Evolutionary conservation across 2,797 vertebrate species (phyloP), one percentile per base, ranked within the genome.

Genomic region (Allobates femoralis): DNA sequence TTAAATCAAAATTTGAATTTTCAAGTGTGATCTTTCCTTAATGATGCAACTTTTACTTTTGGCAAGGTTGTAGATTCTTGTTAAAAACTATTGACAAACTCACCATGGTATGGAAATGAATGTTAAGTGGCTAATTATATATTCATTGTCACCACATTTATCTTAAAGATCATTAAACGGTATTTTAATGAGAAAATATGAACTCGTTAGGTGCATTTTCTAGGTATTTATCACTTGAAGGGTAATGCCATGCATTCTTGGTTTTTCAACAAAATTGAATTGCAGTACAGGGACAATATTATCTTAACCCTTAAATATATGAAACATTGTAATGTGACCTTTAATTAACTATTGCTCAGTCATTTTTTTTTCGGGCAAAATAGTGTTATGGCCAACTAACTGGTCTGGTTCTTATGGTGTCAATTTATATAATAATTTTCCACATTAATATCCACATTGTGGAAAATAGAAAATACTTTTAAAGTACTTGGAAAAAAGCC

Each of bases 81-180:
- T 83, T 83, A 60, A 26, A 74, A 73, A 75, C 46, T 73, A 83
- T 83, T 58, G 71, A 75, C 69, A 75, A 30, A 50, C 56, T 58
- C 73, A 19, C 32, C 69, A 75, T 6, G 16, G 34, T 83, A 74
- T 41, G 53, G 81, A 75, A 74, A 83, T 83, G 55, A 83, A 83
- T 83, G 81, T 50, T 83, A 83, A 83, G 81, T 83, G 81, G 34
- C 55, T 83, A 58, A 74, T 83, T 75, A 74, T 51, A 37, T 28
- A 75, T 74, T 83, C 81, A 83, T 83, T 83, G 81, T 74, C 55
- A 75, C 69, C 32, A 28, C 34, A 83, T 83, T 46, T 73, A 83
- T 83, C 69, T 83, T 73, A 19, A 60, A 83, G 34, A 83, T 75
- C 80, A 82, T 71, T 82, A 82, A 73, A 53, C 23, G n/a, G 10